These are phyloP conservation scores for Columba livia DNA, from an alignment of 2,113 vertebrate species.

Conservation along the genomic window DNA sequence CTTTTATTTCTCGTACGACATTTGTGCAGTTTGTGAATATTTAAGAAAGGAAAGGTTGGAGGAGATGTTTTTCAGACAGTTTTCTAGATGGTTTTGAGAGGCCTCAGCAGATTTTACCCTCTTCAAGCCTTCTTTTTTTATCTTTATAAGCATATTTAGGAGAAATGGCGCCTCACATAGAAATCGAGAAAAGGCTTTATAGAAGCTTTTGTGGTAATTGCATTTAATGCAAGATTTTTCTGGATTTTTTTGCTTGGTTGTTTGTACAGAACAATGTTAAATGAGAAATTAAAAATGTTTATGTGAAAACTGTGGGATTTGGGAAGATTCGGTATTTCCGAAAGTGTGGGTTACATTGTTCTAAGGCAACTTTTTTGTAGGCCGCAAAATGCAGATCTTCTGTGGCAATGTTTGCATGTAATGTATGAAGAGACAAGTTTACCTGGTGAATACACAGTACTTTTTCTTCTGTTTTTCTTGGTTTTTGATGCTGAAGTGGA, in stretches of 20 bases:
- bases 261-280: background rate
- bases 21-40: background rate
- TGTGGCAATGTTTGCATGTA: background rate
- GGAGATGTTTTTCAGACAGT: background rate
- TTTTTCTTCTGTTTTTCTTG: background rate
- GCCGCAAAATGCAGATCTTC: background rate
- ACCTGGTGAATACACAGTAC: background rate
- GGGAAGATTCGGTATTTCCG: conserved; percentile 18
- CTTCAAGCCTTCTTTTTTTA: background rate
- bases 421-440: background rate
- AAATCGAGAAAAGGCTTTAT: background rate
- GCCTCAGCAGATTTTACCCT: background rate
- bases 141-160: background rate
- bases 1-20: background rate
- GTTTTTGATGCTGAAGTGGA: background rate
- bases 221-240: background rate
- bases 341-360: background rate
- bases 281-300: background rate
- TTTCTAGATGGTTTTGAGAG: background rate
- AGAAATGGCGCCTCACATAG: background rate
- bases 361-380: background rate
- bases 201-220: background rate
- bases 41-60: background rate
- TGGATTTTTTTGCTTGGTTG: background rate
- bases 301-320: background rate